phyloP scores from a whole-genome alignment of 2,888 invertebrate species.

The Cephus pygmeus region DNA sequence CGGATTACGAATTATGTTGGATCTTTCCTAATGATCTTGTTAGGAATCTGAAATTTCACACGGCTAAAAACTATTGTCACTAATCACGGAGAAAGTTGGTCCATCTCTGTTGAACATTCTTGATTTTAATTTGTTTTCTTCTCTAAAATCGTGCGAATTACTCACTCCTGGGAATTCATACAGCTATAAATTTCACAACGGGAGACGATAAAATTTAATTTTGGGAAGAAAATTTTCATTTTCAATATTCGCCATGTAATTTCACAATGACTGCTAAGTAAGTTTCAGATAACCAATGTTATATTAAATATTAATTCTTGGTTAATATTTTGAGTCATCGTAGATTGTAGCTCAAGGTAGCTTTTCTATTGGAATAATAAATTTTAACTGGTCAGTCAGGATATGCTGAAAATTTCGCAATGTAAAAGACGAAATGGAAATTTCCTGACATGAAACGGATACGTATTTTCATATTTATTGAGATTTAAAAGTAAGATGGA shows the following conservation, averaged over 20 bases:
- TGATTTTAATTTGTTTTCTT: neutral
- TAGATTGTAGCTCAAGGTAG: neutral
- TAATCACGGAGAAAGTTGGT: neutral
- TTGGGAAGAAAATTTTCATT: too few species aligned
- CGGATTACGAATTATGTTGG: neutral
- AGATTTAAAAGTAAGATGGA: neutral
- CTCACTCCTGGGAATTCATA: neutral
- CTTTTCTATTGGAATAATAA: conserved; percentile 54
- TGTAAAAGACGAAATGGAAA: neutral
- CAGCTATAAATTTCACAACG: neutral
- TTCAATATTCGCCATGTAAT: neutral
- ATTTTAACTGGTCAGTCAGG: conserved; percentile 32
- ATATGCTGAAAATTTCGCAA: conserved; percentile 31
- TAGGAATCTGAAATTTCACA: neutral
- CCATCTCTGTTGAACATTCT: neutral
- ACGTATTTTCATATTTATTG: neutral
- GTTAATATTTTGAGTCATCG: neutral
- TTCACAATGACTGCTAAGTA: neutral
- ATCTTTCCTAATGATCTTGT: neutral
- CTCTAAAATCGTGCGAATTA: neutral
- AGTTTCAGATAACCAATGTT: neutral
- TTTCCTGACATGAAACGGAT: neutral
- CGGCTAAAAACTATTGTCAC: neutral
- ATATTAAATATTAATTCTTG: neutral
- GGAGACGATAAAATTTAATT: neutral